Base-by-base conservation (phyloP, 1,140 invertebrate species). In the Eumeta japonica region DNA sequence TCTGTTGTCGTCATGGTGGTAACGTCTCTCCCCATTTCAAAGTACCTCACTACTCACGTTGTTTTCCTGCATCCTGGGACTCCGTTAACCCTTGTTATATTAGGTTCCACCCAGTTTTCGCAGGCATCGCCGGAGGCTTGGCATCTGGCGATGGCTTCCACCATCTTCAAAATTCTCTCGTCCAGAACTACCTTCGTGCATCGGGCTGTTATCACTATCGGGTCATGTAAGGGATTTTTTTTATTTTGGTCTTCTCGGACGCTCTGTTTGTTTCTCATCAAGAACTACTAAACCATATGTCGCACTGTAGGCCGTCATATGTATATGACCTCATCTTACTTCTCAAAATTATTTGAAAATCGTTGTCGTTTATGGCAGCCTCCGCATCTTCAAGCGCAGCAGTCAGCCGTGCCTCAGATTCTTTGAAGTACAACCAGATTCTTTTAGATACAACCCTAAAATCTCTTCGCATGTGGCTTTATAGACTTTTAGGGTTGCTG, bases 251-350 rank as follows among this genome's bases (percentile, higher is more conserved):
- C n/a, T n/a, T n/a, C n/a, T n/a, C n/a, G n/a, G n/a, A n/a, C n/a
- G n/a, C n/a, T n/a, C n/a, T n/a, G n/a, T n/a, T n/a, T n/a, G n/a
- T n/a, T n/a, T n/a, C n/a, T n/a, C n/a, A n/a, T n/a, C n/a, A n/a
- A n/a, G n/a, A n/a, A n/a, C n/a, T n/a, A n/a, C n/a, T n/a, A n/a
- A n/a, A n/a, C n/a, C n/a, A n/a, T n/a, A n/a, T n/a, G n/a, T n/a
- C n/a, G n/a, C n/a, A n/a, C n/a, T n/a, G n/a, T 9, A 41, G 1
- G 45, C 52, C 1, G 39, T 45, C 52, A 55, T 52, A 28, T 48
- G 35, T 5, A n/a, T 17, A n/a, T 3, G 27, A 36, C 7, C 14
- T 28, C 7, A 35, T 24, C 3, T 31, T 24, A 17, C 39, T 44
- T 7, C 3, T 16, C 1, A 53, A 15, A 11, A 44, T 37, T 13